Evolutionary conservation across 2,113 vertebrate species (phyloP).

Genomic region (Boleophthalmus pectinirostris): DNA sequence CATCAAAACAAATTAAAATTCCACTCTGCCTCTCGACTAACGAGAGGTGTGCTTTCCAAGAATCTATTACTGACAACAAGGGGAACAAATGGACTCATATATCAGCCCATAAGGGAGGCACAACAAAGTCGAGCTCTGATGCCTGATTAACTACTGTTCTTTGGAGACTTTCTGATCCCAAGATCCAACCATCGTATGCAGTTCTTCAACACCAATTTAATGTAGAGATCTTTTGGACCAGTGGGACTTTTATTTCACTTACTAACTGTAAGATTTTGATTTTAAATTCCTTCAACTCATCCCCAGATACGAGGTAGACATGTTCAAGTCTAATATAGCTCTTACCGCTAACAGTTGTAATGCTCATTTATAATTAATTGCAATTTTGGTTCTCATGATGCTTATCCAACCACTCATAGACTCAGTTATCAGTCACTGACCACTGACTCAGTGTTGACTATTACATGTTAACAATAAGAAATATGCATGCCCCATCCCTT

Average conservation of each 20-base stretch:
- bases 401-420: no score
- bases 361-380: no score
- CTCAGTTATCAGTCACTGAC: no score
- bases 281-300: no score
- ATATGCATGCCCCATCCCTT: no score
- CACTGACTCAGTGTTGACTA: no score
- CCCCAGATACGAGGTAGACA: no score
- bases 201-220: neutral
- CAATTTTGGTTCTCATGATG: no score
- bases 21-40: conserved; percentile 26
- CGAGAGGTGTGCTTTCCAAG: conserved; percentile 38
- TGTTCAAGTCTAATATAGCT: no score
- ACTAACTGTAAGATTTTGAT: no score
- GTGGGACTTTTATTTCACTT: neutral
- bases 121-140: conserved; percentile 4
- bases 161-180: neutral
- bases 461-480: no score
- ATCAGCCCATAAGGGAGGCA: conserved; percentile 23
- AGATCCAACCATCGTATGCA: neutral
- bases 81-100: conserved; percentile 39
- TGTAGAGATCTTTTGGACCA: neutral
- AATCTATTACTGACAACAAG: conserved; percentile 41
- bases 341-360: no score
- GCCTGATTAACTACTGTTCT: neutral
- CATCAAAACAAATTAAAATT: conserved; percentile 49